A percentile compares a stretch with the other conserved stretches of the same genome.
Evolutionary conservation across 2,797 vertebrate species (phyloP).

Genomic region (Natrix natrix): DNA sequence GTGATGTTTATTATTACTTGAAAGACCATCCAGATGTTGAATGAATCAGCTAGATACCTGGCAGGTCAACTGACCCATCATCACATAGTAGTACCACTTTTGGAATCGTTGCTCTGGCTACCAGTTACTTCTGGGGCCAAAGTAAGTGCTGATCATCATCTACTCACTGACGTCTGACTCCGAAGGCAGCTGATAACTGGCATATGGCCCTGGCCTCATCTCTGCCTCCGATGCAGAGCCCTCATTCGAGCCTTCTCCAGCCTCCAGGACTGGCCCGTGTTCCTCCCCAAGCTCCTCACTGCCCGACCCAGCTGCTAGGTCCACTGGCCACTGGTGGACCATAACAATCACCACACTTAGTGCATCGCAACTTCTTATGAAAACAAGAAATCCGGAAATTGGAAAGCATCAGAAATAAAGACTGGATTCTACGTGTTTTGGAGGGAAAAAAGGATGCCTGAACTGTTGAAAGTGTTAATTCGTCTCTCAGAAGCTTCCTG

Average conservation of each 20-base stretch:
- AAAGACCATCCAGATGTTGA: neutral
- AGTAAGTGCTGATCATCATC: neutral
- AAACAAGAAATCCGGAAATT: neutral
- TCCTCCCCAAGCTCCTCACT: too few species aligned
- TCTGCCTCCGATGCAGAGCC: too few species aligned
- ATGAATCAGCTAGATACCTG: neutral
- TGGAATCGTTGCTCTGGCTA: neutral
- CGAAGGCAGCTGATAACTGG: too few species aligned
- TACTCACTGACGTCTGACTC: neutral
- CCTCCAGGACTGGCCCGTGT: too few species aligned
- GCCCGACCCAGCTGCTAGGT: too few species aligned
- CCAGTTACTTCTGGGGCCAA: neutral
- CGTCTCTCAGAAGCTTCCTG: constrained; percentile 47
- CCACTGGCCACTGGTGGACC: too few species aligned
- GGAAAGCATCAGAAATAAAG: neutral
- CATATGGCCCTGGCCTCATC: too few species aligned
- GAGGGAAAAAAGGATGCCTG: constrained; percentile 46
- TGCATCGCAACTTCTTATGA: neutral
- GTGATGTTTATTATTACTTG: neutral
- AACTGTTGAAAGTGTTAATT: constrained; percentile 61
- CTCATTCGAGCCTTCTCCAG: too few species aligned
- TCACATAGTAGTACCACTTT: neutral
- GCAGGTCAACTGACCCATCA: neutral
- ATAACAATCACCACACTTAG: neutral
- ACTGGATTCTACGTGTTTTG: constrained; percentile 31